Percentiles rank a stretch among this genome's conserved stretches.
These are phyloP conservation scores for Trachurus trachurus DNA, from an alignment of 2,797 vertebrate genomes.

Conservation along the genomic window DNA sequence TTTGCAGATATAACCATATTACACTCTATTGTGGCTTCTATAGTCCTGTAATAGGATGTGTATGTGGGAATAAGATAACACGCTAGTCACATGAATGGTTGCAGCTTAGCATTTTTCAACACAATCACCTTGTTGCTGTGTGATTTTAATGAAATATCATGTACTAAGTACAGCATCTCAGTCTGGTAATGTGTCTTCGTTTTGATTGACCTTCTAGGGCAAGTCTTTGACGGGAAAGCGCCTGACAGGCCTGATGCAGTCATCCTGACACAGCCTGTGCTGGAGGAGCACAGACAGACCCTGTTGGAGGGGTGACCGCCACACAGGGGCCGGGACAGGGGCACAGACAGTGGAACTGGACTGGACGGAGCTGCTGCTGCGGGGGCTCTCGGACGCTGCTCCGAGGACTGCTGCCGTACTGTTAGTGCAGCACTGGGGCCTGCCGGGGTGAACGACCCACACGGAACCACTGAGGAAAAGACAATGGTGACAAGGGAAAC, in stretches of 20 bases:
- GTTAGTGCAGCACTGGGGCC: constrained; percentile 48
- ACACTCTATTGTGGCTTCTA: constrained; percentile 58
- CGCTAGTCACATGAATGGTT: constrained; percentile 40
- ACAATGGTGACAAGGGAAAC: constrained; percentile 50
- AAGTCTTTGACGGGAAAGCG: constrained; percentile 96
- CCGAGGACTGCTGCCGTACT: constrained; percentile 51
- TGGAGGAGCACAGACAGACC: constrained; percentile 51
- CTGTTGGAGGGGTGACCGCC: constrained; percentile 46
- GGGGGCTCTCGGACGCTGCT: constrained; percentile 53
- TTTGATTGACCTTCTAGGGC: constrained; percentile 85
- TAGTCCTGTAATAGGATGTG: constrained; percentile 40
- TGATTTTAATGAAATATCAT: background rate
- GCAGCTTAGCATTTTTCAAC: constrained; percentile 31
- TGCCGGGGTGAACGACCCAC: constrained; percentile 22
- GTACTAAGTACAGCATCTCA: background rate
- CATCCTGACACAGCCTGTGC: constrained; percentile 89
- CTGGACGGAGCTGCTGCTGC: constrained; percentile 53
- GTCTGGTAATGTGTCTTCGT: constrained; percentile 28
- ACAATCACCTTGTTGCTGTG: constrained; percentile 12
- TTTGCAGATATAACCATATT: constrained; percentile 72
- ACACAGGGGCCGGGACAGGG: constrained; percentile 26
- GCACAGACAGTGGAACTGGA: constrained; percentile 46
- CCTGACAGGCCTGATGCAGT: constrained; percentile 97
- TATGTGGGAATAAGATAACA: constrained; percentile 41
- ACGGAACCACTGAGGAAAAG: constrained; percentile 42